Conservation (phyloP, 1,140 invertebrate species). For the Scaptodrosophila lebanonensis region DNA sequence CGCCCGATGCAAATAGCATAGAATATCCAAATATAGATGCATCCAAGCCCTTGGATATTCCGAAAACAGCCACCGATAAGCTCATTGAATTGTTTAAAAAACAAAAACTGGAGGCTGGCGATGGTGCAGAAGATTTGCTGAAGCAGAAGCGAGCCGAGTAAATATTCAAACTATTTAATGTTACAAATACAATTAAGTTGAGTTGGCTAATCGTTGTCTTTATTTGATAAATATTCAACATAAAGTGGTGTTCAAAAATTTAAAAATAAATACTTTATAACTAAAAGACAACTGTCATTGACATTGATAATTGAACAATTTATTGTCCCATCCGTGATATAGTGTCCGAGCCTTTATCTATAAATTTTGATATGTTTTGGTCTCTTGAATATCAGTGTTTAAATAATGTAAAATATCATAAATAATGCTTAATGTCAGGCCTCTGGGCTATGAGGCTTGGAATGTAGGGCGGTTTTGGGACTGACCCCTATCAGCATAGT, state of each 20-base stretch:
- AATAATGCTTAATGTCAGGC: conserved; percentile 59
- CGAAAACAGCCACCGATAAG: conserved; percentile 82
- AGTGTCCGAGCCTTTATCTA: conserved; percentile 12
- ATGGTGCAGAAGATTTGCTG: conserved; percentile 18
- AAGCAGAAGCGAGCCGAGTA: conserved; percentile 53
- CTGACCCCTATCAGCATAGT: no score
- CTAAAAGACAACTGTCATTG: conserved; percentile 29
- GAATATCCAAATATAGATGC: conserved; percentile 83
- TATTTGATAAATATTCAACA: conserved; percentile 51
- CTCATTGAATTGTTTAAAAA: conserved; percentile 82
- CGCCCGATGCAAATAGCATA: conserved; percentile 83
- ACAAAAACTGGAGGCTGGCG: conserved; percentile 73
- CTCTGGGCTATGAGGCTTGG: conserved; percentile 26
- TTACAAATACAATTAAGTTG: conserved; percentile 20
- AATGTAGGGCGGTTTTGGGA: no score
- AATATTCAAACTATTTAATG: conserved; percentile 1
- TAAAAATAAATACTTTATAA: conserved; percentile 59
- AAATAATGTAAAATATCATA: conserved; percentile 55
- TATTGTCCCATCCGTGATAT: conserved; percentile 43
- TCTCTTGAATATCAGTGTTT: conserved; percentile 46
- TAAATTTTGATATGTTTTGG: conserved; percentile 54
- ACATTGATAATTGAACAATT: conserved; percentile 30
- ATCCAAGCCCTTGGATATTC: conserved; percentile 76
- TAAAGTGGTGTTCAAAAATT: conserved; percentile 40
- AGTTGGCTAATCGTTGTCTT: conserved; percentile 54